Base-by-base conservation (phyloP, 2,888 invertebrate genomes). In the Athalia cordata region DNA sequence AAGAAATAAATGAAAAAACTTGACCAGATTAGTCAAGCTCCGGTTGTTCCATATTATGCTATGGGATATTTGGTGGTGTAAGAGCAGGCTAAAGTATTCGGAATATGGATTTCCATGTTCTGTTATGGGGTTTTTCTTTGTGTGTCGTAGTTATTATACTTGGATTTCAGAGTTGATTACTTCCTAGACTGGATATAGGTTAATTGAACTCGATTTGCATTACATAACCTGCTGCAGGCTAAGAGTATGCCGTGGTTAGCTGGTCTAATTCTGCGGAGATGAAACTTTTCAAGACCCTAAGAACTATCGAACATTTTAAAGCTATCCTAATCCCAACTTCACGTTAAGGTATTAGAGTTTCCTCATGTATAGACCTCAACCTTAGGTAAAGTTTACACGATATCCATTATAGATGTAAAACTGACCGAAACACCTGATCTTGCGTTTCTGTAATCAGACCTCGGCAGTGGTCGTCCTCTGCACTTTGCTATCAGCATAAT, bases 361-460 rank as follows among this genome's bases (percentile, higher is more conserved):
- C 70, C 45, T 57, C 52, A 1, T 52, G 29, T 29, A 29, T 11
- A 52, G 52, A 13, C 50, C 15, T 15, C 11, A 9, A 52, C 45
- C 55, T 45, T 15, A 70, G 7, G 55, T 70, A 43, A 55, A 55
- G 70, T 70, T 70, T 11, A 70, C 50, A 50, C 57, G 7, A 43
- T 55, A 29, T 43, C 68, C 55, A 55, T 57, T 7, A n/a, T 55
- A 55, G n/a, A 5, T 70, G 29, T 4, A 57, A 57, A 70, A 70
- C 70, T 70, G 70, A 70, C 70, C 70, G 15, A 43, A 68, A 68
- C 55, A 29, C 55, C 68, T 55, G 43, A 55, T 55, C 29, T 70
- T 7, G 52, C 9, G 70, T 3, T n/a, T 43, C 45, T 70, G 55
- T 55, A 45, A 55, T 70, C 57, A 57, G 43, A 47, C n/a, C 13